Evolutionary conservation across 37 sponge, comb jelly and placozoan species (phyloP).

Genomic region (Axinella damicornis): DNA sequence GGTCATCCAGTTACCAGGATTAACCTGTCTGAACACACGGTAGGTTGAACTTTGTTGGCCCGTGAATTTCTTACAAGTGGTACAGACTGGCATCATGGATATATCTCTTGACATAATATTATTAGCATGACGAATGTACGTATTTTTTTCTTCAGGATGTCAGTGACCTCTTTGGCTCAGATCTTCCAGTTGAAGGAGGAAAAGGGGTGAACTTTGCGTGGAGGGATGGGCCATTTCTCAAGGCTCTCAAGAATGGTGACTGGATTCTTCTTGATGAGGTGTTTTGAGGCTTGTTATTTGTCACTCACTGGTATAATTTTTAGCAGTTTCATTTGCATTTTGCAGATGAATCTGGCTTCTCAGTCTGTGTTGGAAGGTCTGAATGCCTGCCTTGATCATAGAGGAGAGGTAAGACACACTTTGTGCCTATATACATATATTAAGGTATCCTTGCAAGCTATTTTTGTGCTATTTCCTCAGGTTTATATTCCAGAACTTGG

Average conservation of each 20-base stretch:
- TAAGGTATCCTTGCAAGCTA: background rate
- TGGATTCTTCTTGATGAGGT: slow-evolving; percentile 98
- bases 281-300: background rate
- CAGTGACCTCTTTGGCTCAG: slow-evolving; percentile 96
- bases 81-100: background rate
- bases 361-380: slow-evolving; percentile 98
- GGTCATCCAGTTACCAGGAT: slow-evolving; percentile 86
- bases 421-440: background rate
- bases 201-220: slow-evolving; percentile 81
- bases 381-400: slow-evolving; percentile 97
- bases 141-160: slow-evolving; percentile 71
- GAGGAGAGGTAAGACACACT: slow-evolving; percentile 88
- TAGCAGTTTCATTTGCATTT: too few species aligned
- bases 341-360: slow-evolving; percentile 95
- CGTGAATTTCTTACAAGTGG: background rate
- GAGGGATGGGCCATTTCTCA: slow-evolving; percentile 97
- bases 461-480: slow-evolving; percentile 25
- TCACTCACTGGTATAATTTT: too few species aligned
- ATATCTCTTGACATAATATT: background rate
- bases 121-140: background rate
- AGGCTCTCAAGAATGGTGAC: slow-evolving; percentile 87
- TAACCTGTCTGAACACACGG: slow-evolving; percentile 98
- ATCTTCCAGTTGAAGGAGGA: slow-evolving; percentile 91
- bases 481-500: slow-evolving; percentile 92
- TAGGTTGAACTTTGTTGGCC: slow-evolving; percentile 29